These are phyloP conservation scores for Whitmania pigra DNA, from an alignment of 1,140 invertebrate genomes.

Conservation along the genomic window DNA sequence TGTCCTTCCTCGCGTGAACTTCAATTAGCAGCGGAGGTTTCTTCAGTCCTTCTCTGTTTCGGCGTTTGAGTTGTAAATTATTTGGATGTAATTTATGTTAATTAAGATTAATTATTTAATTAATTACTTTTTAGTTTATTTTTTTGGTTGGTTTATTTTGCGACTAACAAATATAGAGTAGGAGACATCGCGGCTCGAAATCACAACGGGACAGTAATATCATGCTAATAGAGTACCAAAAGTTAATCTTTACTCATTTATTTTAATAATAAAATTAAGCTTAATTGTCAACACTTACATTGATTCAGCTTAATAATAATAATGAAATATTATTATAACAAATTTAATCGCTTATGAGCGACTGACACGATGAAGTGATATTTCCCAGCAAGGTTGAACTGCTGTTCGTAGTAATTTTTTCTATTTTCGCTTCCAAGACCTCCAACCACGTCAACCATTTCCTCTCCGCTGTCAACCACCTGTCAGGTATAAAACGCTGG, in stretches of 20 bases:
- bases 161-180: too few relatives aligned
- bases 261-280: too few relatives aligned
- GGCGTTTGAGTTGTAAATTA: conserved; percentile 8
- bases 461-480: conserved; percentile 42
- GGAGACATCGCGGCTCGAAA: too few relatives aligned
- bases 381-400: conserved; percentile 39
- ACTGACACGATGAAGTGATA: conserved; percentile 41
- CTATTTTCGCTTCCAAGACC: conserved; percentile 31
- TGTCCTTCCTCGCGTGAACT: conserved; percentile 31
- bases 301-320: too few relatives aligned
- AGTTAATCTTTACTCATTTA: too few relatives aligned
- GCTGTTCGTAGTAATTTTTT: conserved; percentile 34
- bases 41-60: conserved; percentile 32
- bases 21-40: conserved; percentile 34
- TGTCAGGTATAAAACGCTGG: conserved; percentile 24
- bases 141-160: too few relatives aligned
- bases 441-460: conserved; percentile 38
- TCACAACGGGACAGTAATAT: too few relatives aligned
- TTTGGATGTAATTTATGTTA: too few relatives aligned
- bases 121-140: neutral
- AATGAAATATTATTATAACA: too few relatives aligned
- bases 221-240: too few relatives aligned
- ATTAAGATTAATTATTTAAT: neutral
- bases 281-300: too few relatives aligned
- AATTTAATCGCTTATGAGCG: neutral